These are phyloP conservation scores for Paracentrotus lividus DNA, from an alignment of 53 echinoderm and acorn worm genomes.

Conservation along the genomic window DNA sequence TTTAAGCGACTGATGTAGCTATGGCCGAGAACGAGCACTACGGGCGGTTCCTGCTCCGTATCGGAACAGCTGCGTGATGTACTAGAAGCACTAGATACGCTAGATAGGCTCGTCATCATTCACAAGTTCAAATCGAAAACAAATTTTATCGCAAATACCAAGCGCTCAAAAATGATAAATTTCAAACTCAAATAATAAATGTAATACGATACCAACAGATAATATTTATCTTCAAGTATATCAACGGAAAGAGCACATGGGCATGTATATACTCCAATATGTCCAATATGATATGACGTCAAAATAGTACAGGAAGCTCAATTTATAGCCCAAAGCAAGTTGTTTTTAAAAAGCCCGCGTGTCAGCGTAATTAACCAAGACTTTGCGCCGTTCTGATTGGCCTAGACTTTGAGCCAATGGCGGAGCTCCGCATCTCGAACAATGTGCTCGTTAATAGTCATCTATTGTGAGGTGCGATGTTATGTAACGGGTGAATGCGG, in stretches of 20 bases:
- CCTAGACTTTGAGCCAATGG: not conserved
- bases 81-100: slow-evolving; percentile 1
- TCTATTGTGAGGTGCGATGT: not conserved
- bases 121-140: not conserved
- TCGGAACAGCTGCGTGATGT: slow-evolving; percentile 5
- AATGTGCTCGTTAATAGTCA: not conserved
- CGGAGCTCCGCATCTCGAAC: not conserved
- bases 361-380: not conserved
- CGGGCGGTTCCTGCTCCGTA: slow-evolving; percentile 42
- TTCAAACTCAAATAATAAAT: not conserved
- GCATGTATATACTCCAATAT: not conserved
- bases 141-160: not conserved
- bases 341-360: not conserved
- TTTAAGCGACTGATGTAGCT: slow-evolving; percentile 60
- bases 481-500: not conserved
- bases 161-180: not conserved
- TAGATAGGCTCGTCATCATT: not conserved
- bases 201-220: not conserved
- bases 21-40: slow-evolving; percentile 58
- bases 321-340: not conserved
- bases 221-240: not conserved
- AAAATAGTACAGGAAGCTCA: not conserved
- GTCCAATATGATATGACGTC: not conserved
- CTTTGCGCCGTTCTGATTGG: not conserved
- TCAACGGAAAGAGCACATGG: not conserved